These are phyloP conservation scores for Rhea americana DNA, from an alignment of 2,113 vertebrate genomes.

Conservation along the genomic window DNA sequence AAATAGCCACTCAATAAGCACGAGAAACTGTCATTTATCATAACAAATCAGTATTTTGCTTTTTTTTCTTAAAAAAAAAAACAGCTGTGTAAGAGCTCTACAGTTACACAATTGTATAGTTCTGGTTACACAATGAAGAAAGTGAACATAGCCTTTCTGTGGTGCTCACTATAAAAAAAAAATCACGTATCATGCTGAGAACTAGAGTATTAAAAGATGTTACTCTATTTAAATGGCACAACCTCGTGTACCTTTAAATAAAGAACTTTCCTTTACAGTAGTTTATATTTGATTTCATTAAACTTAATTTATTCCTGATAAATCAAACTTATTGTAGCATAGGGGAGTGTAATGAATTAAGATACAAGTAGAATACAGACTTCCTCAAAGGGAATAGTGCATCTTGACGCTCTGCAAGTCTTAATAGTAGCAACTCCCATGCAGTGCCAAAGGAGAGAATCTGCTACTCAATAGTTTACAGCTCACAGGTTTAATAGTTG, in stretches of 20 bases:
- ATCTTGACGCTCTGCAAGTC: not conserved
- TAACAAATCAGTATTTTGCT: not conserved
- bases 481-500: not conserved
- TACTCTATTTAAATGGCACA: not conserved
- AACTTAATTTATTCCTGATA: not conserved
- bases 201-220: not conserved
- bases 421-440: not conserved
- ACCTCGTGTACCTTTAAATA: not conserved
- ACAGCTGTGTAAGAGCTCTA: conserved; percentile 71
- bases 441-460: not conserved
- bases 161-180: conserved; percentile 60
- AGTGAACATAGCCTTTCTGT: conserved; percentile 74
- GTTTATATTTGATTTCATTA: not conserved
- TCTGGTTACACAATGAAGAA: conserved; percentile 76
- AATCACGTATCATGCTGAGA: conserved; percentile 36
- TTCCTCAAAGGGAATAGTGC: not conserved
- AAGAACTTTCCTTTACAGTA: not conserved
- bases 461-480: not conserved
- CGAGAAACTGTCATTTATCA: not conserved
- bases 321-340: not conserved
- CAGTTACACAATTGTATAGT: conserved; percentile 43
- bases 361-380: not conserved
- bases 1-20: not conserved
- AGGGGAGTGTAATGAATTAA: not conserved
- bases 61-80: too few species aligned